Conservation (phyloP, 2,797 vertebrate genomes). For the Brachyrhaphis roseni region DNA sequence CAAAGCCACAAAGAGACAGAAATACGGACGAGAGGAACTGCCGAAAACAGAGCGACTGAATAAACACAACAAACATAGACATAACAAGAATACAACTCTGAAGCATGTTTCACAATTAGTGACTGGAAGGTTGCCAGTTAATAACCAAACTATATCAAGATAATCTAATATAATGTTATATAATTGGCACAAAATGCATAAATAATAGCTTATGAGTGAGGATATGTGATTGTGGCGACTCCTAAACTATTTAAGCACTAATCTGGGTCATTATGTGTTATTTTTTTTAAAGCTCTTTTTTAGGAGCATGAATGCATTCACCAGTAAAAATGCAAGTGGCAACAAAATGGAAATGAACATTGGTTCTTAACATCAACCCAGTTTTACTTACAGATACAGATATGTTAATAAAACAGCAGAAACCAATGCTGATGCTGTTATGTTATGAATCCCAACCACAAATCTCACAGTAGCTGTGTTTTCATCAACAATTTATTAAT, state of each 20-base stretch:
- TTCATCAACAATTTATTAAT: no score
- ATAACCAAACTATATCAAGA: slow-evolving; percentile 7
- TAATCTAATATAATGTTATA: neutral
- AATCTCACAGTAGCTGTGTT: no score
- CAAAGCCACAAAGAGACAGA: slow-evolving; percentile 20
- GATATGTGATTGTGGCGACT: neutral
- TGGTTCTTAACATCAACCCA: no score
- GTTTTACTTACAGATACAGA: no score
- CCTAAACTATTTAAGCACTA: neutral
- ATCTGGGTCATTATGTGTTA: neutral
- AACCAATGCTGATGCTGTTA: no score
- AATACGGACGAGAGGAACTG: slow-evolving; percentile 31
- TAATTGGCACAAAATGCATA: neutral
- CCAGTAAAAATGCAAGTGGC: no score
- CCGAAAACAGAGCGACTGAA: slow-evolving; percentile 20
- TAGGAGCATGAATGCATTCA: no score
- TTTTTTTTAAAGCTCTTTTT: neutral
- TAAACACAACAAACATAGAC: slow-evolving; percentile 18
- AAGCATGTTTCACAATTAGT: slow-evolving; percentile 26
- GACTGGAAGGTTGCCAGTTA: slow-evolving; percentile 39
- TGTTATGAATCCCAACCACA: no score
- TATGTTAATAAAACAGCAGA: no score
- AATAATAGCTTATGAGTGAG: neutral
- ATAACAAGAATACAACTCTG: slow-evolving; percentile 34
- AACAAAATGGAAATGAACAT: no score